Percentiles rank a stretch among this genome's conserved stretches.
Evolutionary conservation across 30 jellyfish, hydroid and myxozoan genomes (phyloP).

Genomic region (Nemopilema nomurai): DNA sequence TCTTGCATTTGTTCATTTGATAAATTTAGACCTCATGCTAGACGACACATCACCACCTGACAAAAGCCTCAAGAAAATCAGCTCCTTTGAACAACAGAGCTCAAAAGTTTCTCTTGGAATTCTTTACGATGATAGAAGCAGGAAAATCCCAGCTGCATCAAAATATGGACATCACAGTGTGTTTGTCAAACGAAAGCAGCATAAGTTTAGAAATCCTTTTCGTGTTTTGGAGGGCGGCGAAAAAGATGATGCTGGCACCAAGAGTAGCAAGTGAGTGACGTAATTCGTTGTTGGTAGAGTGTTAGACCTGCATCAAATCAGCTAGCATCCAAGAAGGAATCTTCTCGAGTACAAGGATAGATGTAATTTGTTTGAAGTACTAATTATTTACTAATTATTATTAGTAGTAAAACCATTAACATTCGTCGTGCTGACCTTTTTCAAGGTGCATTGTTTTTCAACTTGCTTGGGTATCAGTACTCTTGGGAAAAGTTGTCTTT

Average conservation of each 20-base stretch:
- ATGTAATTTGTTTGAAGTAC: too few species aligned
- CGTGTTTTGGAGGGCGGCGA: conserved; percentile 39
- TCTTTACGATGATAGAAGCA: conserved; percentile 31
- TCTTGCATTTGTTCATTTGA: too few species aligned
- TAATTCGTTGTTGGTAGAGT: too few species aligned
- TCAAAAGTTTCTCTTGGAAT: conserved; percentile 47
- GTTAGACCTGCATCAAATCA: not conserved
- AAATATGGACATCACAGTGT: conserved; percentile 63
- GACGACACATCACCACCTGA: conserved; percentile 59
- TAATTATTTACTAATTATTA: too few species aligned
- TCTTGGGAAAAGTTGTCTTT: too few species aligned
- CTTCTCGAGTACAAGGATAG: not conserved
- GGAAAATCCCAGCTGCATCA: conserved; percentile 28
- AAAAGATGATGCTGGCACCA: not conserved
- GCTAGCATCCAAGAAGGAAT: not conserved
- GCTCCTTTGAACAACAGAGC: conserved; percentile 21
- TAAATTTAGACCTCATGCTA: not conserved
- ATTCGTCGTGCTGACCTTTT: too few species aligned
- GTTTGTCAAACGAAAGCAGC: conserved; percentile 38
- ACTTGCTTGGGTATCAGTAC: too few species aligned
- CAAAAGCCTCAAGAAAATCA: conserved; percentile 36
- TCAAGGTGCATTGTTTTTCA: too few species aligned
- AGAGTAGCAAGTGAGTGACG: conserved; percentile 31
- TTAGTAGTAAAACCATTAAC: too few species aligned
- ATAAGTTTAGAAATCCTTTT: conserved; percentile 69